Conservation (phyloP, 30 jellyfish, hydroid and myxozoan genomes). For the Nemopilema nomurai region DNA sequence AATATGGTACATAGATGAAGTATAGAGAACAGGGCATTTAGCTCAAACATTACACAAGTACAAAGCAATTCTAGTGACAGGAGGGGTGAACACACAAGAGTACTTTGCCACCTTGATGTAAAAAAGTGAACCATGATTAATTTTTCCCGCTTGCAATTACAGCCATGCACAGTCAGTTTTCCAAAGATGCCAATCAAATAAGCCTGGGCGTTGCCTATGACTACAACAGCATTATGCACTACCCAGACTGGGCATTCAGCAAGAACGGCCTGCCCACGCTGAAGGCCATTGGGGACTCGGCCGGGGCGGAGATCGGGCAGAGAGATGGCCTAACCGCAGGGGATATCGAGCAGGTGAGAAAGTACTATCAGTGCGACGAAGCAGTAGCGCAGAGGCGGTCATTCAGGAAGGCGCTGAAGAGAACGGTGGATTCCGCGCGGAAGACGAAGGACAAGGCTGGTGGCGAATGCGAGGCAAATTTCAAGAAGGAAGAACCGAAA, state of each 20-base stretch:
- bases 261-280: slow-evolving; percentile 4
- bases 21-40: too few species aligned
- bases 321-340: slow-evolving; percentile 7
- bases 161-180: neutral
- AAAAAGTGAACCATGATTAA: too few species aligned
- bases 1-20: too few species aligned
- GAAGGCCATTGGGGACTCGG: neutral
- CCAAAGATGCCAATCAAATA: neutral
- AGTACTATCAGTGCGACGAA: neutral
- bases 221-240: slow-evolving; percentile 44
- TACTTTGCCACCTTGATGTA: too few species aligned
- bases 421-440: neutral
- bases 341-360: neutral
- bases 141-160: too few species aligned
- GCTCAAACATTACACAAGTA: too few species aligned
- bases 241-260: slow-evolving; percentile 10
- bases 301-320: slow-evolving; percentile 19
- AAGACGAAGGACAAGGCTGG: slow-evolving; percentile 18
- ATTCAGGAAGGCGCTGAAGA: neutral
- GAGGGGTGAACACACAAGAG: too few species aligned
- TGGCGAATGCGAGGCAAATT: slow-evolving; percentile 2
- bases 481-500: neutral
- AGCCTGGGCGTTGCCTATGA: slow-evolving; percentile 20
- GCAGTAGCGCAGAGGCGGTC: neutral
- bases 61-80: too few species aligned